phyloP scores from a whole-genome alignment of 1,140 invertebrate genomes.

The Drosophila arizonae region DNA sequence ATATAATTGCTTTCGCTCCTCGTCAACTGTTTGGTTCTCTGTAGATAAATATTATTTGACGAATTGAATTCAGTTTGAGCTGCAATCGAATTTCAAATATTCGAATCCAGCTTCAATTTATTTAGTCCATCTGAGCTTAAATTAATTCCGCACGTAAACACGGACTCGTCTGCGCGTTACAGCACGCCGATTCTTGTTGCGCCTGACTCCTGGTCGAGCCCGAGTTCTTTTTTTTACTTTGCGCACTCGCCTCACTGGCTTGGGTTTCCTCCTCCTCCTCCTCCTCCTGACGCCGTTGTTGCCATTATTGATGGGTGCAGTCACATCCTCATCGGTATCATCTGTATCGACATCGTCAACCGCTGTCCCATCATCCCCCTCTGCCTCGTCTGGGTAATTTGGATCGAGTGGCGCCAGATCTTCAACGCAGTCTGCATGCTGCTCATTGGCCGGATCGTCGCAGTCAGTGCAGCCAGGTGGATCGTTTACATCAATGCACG shows the following conservation, averaged over 20 bases:
- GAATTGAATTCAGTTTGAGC: not conserved
- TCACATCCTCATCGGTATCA: not conserved
- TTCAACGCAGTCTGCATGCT: slow-evolving; percentile 11
- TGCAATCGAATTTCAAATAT: not conserved
- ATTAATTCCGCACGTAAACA: not conserved
- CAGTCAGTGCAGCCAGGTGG: slow-evolving; percentile 29
- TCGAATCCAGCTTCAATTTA: not conserved
- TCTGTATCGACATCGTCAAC: not conserved
- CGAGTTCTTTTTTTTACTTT: no score
- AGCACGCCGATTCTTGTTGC: not conserved
- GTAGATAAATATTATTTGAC: not conserved
- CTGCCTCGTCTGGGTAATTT: not conserved
- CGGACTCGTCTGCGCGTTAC: not conserved
- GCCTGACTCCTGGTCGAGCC: not conserved
- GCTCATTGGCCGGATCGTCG: not conserved
- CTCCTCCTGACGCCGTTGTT: not conserved
- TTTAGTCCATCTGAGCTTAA: not conserved
- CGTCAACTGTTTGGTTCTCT: not conserved
- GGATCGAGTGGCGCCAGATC: not conserved
- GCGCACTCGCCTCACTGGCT: no score
- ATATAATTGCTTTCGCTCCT: no score
- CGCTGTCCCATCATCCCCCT: not conserved
- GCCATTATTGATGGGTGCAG: not conserved
- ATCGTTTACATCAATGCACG: not conserved
- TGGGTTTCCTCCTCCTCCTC: not conserved